A percentile compares a stretch with the other conserved stretches of the same genome.
phyloP scores from a whole-genome alignment of 2,797 vertebrate species.

The Tachyglossus aculeatus region DNA sequence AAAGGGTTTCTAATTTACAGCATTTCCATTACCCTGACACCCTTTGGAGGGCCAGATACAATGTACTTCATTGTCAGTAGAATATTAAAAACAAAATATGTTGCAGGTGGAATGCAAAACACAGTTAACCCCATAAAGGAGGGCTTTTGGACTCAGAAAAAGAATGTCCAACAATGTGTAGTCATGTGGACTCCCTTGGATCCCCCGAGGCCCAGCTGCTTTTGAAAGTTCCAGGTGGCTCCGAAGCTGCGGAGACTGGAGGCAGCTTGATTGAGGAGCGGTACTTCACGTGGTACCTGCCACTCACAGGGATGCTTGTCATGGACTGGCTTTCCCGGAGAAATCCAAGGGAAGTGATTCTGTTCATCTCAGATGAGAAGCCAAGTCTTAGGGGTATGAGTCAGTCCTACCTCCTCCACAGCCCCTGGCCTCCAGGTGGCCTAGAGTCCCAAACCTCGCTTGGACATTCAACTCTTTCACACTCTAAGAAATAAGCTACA shows the following conservation, averaged over 20 bases:
- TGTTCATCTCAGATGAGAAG: no score
- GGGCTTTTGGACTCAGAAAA: neutral
- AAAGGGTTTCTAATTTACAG: neutral
- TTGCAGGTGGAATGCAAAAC: neutral
- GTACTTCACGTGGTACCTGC: no score
- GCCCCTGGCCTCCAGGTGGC: no score
- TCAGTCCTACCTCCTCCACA: no score
- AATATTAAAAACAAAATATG: neutral
- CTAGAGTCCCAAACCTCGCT: no score
- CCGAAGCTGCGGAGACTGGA: conserved; percentile 1
- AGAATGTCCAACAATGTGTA: neutral
- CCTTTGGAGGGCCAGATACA: neutral
- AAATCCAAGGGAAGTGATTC: no score
- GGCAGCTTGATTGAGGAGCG: conserved; percentile 4
- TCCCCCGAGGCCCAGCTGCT: neutral
- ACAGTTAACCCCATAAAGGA: neutral
- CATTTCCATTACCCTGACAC: neutral
- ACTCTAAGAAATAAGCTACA: no score
- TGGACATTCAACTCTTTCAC: no score
- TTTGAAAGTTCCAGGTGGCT: conserved; percentile 21
- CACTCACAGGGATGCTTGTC: no score
- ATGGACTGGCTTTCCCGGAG: no score
- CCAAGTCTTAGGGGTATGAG: no score
- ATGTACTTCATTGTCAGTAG: neutral
- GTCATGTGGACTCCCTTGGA: conserved; percentile 33